phyloP scores from a whole-genome alignment of 2,888 invertebrate genomes.

The Melitaea athalia region DNA sequence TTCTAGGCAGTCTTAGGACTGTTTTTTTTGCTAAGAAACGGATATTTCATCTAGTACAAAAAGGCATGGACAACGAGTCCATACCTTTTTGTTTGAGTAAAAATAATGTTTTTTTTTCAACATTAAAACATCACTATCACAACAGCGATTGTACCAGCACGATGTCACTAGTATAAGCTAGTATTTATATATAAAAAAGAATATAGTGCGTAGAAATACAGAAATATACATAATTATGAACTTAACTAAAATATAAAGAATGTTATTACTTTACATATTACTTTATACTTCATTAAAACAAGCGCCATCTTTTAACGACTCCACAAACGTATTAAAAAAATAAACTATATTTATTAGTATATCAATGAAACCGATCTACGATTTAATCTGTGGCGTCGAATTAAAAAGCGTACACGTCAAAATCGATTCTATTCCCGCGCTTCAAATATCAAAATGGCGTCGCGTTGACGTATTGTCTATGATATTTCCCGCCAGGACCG shows the following conservation, averaged over 20 bases:
- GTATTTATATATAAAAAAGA: too few species aligned
- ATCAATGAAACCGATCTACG: slow-evolving; percentile 26
- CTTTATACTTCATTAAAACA: not conserved
- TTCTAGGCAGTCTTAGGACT: too few species aligned
- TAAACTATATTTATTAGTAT: slow-evolving; percentile 22
- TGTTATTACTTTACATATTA: not conserved
- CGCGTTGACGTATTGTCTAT: not conserved
- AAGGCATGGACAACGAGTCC: too few species aligned
- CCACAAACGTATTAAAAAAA: not conserved
- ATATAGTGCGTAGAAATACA: too few species aligned
- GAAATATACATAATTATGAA: not conserved
- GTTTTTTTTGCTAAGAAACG: too few species aligned
- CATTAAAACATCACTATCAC: too few species aligned
- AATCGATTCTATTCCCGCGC: not conserved
- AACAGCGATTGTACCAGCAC: too few species aligned
- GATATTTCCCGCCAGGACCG: too few species aligned
- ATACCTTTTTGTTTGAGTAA: too few species aligned
- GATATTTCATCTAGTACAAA: too few species aligned
- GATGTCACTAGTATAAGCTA: too few species aligned
- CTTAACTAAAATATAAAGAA: not conserved
- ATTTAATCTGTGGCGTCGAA: slow-evolving; percentile 13
- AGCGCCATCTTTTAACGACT: slow-evolving; percentile 8
- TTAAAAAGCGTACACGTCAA: slow-evolving; percentile 7
- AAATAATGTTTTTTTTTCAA: too few species aligned
- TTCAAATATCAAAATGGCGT: slow-evolving; percentile 3